phyloP scores from a whole-genome alignment of 2,797 vertebrate genomes.

The Clamator glandarius region DNA sequence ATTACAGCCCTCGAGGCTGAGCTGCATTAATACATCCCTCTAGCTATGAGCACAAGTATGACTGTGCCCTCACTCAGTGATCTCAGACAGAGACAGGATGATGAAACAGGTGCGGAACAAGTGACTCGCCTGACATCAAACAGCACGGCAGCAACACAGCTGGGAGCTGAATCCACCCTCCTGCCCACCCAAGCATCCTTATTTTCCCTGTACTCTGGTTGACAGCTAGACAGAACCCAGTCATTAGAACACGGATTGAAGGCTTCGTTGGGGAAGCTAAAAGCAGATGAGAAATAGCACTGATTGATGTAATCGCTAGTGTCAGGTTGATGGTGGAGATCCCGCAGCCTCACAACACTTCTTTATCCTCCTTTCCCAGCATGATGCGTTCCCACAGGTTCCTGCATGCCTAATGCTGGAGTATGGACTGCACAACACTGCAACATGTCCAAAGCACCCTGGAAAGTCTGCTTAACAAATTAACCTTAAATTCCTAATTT shows the following conservation, averaged over 20 bases:
- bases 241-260: constrained; percentile 6
- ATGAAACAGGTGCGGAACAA: neutral
- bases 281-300: neutral
- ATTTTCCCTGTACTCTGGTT: neutral
- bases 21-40: neutral
- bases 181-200: neutral
- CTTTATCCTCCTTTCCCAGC: neutral
- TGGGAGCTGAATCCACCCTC: neutral
- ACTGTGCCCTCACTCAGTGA: neutral
- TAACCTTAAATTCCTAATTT: neutral
- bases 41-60: neutral
- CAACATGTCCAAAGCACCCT: neutral
- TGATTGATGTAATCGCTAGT: neutral
- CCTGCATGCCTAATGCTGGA: neutral
- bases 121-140: neutral
- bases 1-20: constrained; percentile 4
- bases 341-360: neutral
- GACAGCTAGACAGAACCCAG: neutral
- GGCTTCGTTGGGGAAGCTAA: neutral
- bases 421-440: neutral
- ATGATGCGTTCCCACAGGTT: neutral
- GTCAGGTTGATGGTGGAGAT: neutral
- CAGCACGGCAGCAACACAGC: neutral
- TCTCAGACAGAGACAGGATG: neutral
- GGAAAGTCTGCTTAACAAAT: neutral